phyloP scores from a whole-genome alignment of 1,140 invertebrate genomes.

The Arion vulgaris region DNA sequence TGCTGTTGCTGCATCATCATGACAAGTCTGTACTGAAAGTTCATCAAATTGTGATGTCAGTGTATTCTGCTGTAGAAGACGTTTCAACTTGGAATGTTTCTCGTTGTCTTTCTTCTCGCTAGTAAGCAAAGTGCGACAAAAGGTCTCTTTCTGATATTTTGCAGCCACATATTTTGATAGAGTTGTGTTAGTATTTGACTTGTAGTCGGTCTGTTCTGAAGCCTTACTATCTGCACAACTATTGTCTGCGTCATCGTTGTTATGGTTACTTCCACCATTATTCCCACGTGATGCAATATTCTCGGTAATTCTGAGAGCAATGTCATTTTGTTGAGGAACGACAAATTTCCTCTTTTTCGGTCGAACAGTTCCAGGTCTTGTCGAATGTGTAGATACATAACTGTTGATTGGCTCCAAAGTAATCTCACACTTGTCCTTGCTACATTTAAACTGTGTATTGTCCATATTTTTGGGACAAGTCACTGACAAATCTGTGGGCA shows the following conservation, averaged over 20 bases:
- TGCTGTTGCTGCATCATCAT: background rate
- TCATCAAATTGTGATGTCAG: background rate
- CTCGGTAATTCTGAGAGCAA: background rate
- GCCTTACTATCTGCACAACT: too few species aligned
- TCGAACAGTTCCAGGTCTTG: background rate
- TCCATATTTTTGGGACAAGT: background rate
- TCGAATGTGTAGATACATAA: background rate
- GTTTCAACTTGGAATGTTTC: background rate
- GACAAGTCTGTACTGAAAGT: background rate
- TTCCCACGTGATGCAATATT: background rate
- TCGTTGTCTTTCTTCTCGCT: conserved; percentile 15
- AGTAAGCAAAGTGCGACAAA: background rate
- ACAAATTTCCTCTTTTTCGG: conserved; percentile 22
- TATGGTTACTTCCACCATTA: background rate
- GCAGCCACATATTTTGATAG: background rate
- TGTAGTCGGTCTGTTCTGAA: background rate
- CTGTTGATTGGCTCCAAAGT: background rate
- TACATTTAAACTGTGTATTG: conserved; percentile 9
- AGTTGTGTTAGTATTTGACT: background rate
- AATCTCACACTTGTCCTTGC: background rate
- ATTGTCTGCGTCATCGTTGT: background rate
- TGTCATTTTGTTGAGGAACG: background rate
- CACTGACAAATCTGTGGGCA: conserved; percentile 23
- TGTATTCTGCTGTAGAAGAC: background rate
- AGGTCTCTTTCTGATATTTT: background rate